A percentile compares a stretch with the other conserved stretches of the same genome.
These are phyloP conservation scores for Grapholita molesta DNA, from an alignment of 1,140 invertebrate genomes.

Conservation along the genomic window DNA sequence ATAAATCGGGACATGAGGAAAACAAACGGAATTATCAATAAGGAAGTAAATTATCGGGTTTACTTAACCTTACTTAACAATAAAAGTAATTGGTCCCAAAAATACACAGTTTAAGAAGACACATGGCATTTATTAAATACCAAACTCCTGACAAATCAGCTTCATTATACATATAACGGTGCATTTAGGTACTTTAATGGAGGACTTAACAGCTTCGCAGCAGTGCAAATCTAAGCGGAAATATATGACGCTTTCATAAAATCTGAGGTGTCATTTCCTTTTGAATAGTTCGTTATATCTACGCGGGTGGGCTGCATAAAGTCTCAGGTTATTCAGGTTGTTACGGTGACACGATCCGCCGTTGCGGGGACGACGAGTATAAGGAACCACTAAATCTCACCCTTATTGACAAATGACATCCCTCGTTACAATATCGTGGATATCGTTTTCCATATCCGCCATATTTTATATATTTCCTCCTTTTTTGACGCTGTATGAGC, in stretches of 20 bases:
- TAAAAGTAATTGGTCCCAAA: too few species aligned
- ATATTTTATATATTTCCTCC: slow-evolving; percentile 46
- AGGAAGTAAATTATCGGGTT: too few species aligned
- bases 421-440: slow-evolving; percentile 54
- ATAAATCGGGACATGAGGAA: too few species aligned
- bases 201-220: slow-evolving; percentile 11
- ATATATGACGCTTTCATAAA: slow-evolving; percentile 49
- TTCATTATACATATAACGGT: neutral
- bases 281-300: slow-evolving; percentile 62
- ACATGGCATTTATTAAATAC: too few species aligned
- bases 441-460: slow-evolving; percentile 43
- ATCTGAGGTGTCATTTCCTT: slow-evolving; percentile 51
- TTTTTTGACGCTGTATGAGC: slow-evolving; percentile 26
- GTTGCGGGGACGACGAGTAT: slow-evolving; percentile 30
- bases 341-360: slow-evolving; percentile 40
- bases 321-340: slow-evolving; percentile 51
- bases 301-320: slow-evolving; percentile 32
- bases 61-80: too few species aligned
- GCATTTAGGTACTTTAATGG: slow-evolving; percentile 15
- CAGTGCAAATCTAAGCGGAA: slow-evolving; percentile 21
- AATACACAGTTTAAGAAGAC: too few species aligned
- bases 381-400: slow-evolving; percentile 56
- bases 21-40: too few species aligned
- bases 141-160: too few species aligned
- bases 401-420: slow-evolving; percentile 61